phyloP scores from a whole-genome alignment of 2,113 vertebrate genomes.

The Rhombomys opimus region DNA sequence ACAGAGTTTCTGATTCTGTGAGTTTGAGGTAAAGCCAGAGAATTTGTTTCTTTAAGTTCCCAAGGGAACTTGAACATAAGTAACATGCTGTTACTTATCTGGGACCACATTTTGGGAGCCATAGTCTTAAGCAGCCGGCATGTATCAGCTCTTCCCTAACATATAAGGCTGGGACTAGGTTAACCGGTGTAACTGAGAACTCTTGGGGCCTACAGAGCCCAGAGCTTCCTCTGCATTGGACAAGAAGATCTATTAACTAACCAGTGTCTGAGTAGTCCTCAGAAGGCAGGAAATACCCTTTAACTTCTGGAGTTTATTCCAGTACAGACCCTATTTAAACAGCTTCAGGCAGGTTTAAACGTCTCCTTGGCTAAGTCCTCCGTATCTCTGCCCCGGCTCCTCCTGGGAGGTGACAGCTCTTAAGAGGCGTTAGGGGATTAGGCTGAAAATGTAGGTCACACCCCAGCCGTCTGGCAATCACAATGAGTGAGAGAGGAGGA shows the following conservation, averaged over 20 bases:
- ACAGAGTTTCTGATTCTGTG: slow-evolving; percentile 46
- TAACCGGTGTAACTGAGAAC: slow-evolving; percentile 34
- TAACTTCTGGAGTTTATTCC: slow-evolving; percentile 49
- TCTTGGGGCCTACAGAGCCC: not conserved
- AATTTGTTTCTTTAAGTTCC: not conserved
- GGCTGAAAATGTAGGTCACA: slow-evolving; percentile 81
- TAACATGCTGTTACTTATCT: not conserved
- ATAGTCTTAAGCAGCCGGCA: not conserved
- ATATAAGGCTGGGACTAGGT: slow-evolving; percentile 9
- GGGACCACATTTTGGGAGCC: slow-evolving; percentile 10
- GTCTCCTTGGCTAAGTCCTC: slow-evolving; percentile 77
- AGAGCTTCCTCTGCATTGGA: not conserved
- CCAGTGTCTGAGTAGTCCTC: not conserved
- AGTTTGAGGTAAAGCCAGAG: slow-evolving; percentile 37
- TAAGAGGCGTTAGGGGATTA: slow-evolving; percentile 84
- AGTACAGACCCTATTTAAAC: slow-evolving; percentile 72
- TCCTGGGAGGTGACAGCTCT: slow-evolving; percentile 72
- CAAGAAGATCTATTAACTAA: not conserved
- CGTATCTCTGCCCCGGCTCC: slow-evolving; percentile 73
- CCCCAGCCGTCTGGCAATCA: slow-evolving; percentile 75
- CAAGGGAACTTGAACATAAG: no score
- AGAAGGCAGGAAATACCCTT: not conserved
- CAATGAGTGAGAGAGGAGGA: slow-evolving; percentile 39
- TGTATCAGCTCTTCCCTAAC: slow-evolving; percentile 1
- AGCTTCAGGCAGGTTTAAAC: slow-evolving; percentile 80